Conservation (phyloP, 2,797 vertebrate genomes). For the Smutsia gigantea region DNA sequence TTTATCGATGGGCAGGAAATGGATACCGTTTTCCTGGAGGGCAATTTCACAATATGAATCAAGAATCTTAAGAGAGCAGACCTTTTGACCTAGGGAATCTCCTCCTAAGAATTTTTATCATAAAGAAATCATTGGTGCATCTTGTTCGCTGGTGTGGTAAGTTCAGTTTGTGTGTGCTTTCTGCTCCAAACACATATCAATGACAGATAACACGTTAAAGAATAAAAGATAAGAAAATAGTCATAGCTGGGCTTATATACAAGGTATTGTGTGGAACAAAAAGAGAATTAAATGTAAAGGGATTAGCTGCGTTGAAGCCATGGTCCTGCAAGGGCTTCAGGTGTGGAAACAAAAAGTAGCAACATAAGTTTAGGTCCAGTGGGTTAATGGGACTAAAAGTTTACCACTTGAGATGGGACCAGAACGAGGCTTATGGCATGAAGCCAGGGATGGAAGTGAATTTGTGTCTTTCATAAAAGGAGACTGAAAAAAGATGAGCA, state of each 20-base stretch:
- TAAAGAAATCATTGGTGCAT: background rate
- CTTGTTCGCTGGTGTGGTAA: background rate
- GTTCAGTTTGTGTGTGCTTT: background rate
- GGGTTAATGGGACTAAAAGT: background rate
- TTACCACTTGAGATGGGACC: background rate
- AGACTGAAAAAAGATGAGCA: background rate
- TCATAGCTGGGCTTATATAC: background rate
- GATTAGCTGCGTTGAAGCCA: background rate
- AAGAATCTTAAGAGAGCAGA: background rate
- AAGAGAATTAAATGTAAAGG: background rate
- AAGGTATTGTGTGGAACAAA: background rate
- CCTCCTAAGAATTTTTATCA: slow-evolving; percentile 7
- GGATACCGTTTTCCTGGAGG: slow-evolving; percentile 21
- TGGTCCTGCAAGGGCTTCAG: background rate
- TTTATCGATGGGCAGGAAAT: background rate
- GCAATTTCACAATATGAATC: background rate
- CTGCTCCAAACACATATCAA: background rate
- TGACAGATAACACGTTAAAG: background rate
- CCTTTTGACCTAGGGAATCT: slow-evolving; percentile 7
- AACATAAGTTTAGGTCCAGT: background rate
- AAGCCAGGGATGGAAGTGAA: background rate
- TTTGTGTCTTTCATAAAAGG: background rate
- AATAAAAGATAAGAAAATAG: background rate
- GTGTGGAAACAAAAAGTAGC: background rate
- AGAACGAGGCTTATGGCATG: background rate